Evolutionary conservation across 2,888 invertebrate genomes (phyloP), one percentile per base, ranked within the genome.

Genomic region (Abrostola tripartita): DNA sequence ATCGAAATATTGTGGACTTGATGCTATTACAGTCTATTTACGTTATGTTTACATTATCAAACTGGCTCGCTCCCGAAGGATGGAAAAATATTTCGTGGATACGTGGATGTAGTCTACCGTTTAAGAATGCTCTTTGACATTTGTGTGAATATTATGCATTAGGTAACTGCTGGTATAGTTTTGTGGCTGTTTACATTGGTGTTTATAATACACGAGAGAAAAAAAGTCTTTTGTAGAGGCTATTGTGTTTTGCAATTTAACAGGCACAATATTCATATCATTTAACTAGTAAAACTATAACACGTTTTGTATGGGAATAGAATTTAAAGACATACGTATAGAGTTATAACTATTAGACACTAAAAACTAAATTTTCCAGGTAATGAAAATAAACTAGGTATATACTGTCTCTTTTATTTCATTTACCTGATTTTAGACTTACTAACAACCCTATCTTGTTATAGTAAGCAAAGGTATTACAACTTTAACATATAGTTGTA

Each of bases 1-100:
- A 90, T 90, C 88, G 86, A 87, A 87, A 81, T 77, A 78, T 73
- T 78, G 76, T 78, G 74, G 78, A 85, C 84, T 71, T 66, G 59
- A 74, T 75, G 66, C 68, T 64, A 68, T 74, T 68, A 71, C 52
- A 37, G 52, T 65, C 63, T 80, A 69, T 78, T 81, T 79, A 81
- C 74, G 80, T 78, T 82, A 75, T 77, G 79, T 76, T 82, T 79
- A 78, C 76, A 78, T 78, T 83, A 70, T 68, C 58, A 47, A 68
- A 65, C 61, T 36, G 52, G 44, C 59, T 67, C 53, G 51, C 57
- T 79, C 66, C 47, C 60, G n/a, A 6, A 72, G 54, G 57, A 76
- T 41, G 52, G 5, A 9, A 47, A 9, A 36, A 75, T 72, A 72
- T 66, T 71, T 65, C 41, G 44, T 35, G 14, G 14, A 47, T 47